Evolutionary conservation across 2,797 vertebrate genomes (phyloP), one percentile per base, ranked within the genome.

Genomic region (Pipistrellus pipistrellus): DNA sequence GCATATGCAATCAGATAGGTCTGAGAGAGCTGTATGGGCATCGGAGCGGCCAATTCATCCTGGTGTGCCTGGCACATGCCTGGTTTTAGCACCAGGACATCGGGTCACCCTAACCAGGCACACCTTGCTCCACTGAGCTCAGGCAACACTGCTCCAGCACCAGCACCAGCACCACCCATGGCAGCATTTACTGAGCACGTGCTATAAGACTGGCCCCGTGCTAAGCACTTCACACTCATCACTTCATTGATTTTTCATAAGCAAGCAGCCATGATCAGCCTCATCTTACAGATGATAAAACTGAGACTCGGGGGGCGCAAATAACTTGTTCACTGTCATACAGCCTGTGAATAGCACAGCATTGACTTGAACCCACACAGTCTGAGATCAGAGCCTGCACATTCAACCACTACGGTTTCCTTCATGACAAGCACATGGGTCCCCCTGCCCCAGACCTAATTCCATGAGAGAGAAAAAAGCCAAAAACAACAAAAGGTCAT

Each of bases 251-350:
- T 72, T 78, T 77, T 68, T 84, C 62, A 81, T 8, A 62, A 53
- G 57, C 62, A 85, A 86, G 53, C 55, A 21, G 62, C 71, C 35
- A 10, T 30, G 73, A 84, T 38, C 51, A 91, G 48, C 90, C 48
- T 94, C 85, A 96, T 88, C 94, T 94, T 94, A 81, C 41, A 96
- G 92, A 89, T 32, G 21, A 84, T 30, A 88, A 91, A 59, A 81
- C 6, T 38, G 77, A 94, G 77, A 69, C 44, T 77, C 20, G 6
- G n/a, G 53, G 44, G 15, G 44, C 51, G 83, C 72, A 68, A 62
- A 20, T 32, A 57, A 57, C 55, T 12, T 83, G 20, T 35, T 87
- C 73, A 62, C 77, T 48, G 73, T 96, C 90, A 57, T 51, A 30
- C 6, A 17, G 44, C 27, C 59, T 64, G 9, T 38, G 44, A 76